Evolutionary conservation across 2,797 vertebrate genomes (phyloP), one percentile per base, ranked within the genome.

Genomic region (Scolopax bukidnonensis): DNA sequence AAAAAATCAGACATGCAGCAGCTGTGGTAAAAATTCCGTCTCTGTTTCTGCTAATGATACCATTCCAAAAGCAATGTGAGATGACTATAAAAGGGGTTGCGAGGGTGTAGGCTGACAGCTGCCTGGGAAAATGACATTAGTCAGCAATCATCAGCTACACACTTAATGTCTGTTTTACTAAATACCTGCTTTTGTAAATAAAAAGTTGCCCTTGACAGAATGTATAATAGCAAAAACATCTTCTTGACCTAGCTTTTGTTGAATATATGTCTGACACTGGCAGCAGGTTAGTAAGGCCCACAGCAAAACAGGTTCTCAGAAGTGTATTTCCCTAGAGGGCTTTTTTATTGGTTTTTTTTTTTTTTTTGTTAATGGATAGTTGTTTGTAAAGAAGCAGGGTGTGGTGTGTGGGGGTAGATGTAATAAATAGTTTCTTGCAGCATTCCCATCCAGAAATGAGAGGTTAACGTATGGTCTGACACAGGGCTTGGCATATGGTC

Each of bases 301-400:
- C n/a, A 23, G 60, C 53, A 77, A 88, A 97, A 94, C 90, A 71
- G 80, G 81, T 95, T 91, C 91, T 87, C 85, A 89, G 83, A 89
- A 84, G 87, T 64, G 4, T 73, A 53, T 94, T 96, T 95, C 89
- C 87, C 86, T 90, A 92, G 89, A 90, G 88, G 74, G 60, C 75
- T 89, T 89, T 94, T 93, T 97, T 86, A 75, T 93, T 97, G 94
- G 93, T 36, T 36, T 36, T 96, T 87, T 95, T 96, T 87, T 95
- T 96, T 87, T 96, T 97, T 96, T 95, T 95, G 69, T 83, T 94
- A 91, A 81, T 95, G 85, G 69, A 28, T 92, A 88, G 67, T 79
- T 93, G 90, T 91, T 95, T 83, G 67, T 76, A 69, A 82, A 94
- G 93, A 45, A 91, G 88, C 76, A 87, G 94, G 96, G 95, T 78